Evolutionary conservation across 2,113 vertebrate genomes (phyloP), one percentile per base, ranked within the genome.

Genomic region (Chloropsis cyanopogon): DNA sequence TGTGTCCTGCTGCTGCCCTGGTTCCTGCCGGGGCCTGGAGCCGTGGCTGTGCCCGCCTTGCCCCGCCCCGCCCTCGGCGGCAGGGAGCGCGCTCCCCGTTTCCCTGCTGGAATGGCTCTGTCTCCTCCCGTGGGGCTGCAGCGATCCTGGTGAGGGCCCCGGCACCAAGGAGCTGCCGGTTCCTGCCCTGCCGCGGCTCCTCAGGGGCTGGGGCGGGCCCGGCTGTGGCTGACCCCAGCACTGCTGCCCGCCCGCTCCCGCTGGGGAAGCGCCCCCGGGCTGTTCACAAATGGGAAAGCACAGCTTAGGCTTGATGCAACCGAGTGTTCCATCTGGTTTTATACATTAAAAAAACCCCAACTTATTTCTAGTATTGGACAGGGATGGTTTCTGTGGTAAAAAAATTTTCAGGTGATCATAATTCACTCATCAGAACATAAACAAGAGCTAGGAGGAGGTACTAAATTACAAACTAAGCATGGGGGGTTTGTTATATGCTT

Each of bases 401-500:
- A 78, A 63, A 52, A 9, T 12, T 29, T 44, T 61, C 66, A 47
- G 4, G 2, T 29, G 10, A 64, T 23, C 17, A 56, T 87, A 70
- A 50, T 35, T 65, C 33, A 9, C 65, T 80, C 7, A 11, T 52
- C 10, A 20, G 70, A 72, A 35, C 47, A 54, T 25, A 37, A 72
- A 53, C 33, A 37, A 1, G 10, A 26, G n/a, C 31, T 6, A 65
- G 35, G 69, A 89, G 31, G 71, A 89, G 83, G 46, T 85, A 86
- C 31, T 49, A 39, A 59, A 35, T 96, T 83, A 91, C 79, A 66
- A 44, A 82, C 75, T 73, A 66, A 73, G 53, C 53, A 50, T 17
- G n/a, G 10, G 12, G 71, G 93, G 92, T 57, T 97, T 96, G 49
- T 91, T 86, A 77, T 22, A 63, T 19, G 79, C 93, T 76, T 97